Evolutionary conservation across 35 echinoderm and acorn worm genomes (phyloP).

Genomic region (Lytechinus variegatus): DNA sequence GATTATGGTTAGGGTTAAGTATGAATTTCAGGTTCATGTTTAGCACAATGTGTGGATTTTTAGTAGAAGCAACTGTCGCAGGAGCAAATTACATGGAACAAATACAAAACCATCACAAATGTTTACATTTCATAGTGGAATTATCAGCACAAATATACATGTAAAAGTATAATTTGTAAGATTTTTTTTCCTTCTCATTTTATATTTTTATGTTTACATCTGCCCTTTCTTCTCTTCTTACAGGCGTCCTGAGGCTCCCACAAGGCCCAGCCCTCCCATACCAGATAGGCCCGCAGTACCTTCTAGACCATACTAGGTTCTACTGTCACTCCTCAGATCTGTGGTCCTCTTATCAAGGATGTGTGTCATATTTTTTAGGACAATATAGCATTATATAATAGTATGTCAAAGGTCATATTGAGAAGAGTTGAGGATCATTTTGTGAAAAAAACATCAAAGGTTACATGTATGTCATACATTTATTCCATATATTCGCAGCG

Average conservation of each 20-base stretch:
- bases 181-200: too few species aligned
- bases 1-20: too few species aligned
- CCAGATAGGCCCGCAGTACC: slow-evolving; percentile 68
- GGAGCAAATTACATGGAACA: too few species aligned
- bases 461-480: not conserved
- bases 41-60: too few species aligned
- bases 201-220: too few species aligned
- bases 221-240: not conserved
- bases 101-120: too few species aligned
- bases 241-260: slow-evolving; percentile 44
- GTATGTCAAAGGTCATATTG: not conserved
- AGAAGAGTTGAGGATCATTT: not conserved
- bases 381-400: not conserved
- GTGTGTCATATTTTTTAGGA: not conserved
- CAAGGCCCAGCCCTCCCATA: slow-evolving; percentile 59
- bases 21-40: too few species aligned
- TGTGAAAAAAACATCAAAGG: not conserved
- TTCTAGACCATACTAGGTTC: slow-evolving; percentile 55
- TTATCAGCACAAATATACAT: too few species aligned
- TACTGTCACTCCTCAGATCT: not conserved
- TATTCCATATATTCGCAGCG: not conserved
- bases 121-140: too few species aligned
- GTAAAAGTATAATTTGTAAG: too few species aligned
- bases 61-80: too few species aligned
- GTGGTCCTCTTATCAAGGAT: not conserved